Conservation (phyloP, 2,888 invertebrate species). For the Silvanus unidentatus region DNA sequence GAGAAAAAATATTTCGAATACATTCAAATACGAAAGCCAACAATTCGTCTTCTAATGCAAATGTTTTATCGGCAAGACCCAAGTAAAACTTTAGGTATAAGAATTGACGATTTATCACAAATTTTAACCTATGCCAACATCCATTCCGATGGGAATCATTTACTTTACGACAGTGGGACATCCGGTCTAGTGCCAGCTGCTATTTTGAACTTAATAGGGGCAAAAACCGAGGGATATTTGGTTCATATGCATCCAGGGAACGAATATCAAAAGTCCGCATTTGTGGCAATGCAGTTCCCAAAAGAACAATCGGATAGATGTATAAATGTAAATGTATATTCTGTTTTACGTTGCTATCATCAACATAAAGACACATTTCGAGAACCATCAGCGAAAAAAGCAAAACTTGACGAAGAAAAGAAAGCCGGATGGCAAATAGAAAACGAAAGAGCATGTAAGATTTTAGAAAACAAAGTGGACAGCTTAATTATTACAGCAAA, state of each 20-base stretch:
- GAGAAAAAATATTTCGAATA: constrained; percentile 88
- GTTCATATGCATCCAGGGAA: constrained; percentile 78
- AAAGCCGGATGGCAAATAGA: constrained; percentile 65
- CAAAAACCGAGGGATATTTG: constrained; percentile 57
- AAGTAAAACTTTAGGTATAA: constrained; percentile 66
- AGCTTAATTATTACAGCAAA: constrained; percentile 73
- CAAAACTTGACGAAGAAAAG: constrained; percentile 35
- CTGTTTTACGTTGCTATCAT: constrained; percentile 62
- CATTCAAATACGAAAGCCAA: constrained; percentile 73
- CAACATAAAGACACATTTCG: constrained; percentile 45
- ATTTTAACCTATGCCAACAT: constrained; percentile 78
- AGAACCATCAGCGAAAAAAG: constrained; percentile 15
- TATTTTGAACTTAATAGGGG: constrained; percentile 71
- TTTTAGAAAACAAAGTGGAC: constrained; percentile 63
- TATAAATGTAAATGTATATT: constrained; percentile 70
- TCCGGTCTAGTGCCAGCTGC: constrained; percentile 80
- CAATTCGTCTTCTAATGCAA: constrained; percentile 73
- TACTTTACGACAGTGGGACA: constrained; percentile 85
- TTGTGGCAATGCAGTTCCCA: constrained; percentile 75
- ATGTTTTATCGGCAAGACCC: constrained; percentile 79
- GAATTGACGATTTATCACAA: constrained; percentile 86
- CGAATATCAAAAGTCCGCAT: constrained; percentile 70
- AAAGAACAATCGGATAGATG: constrained; percentile 64
- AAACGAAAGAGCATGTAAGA: constrained; percentile 59
- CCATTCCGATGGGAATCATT: constrained; percentile 66